Evolutionary conservation across 2,888 invertebrate genomes (phyloP).

Genomic region (Drosophila histrio): DNA sequence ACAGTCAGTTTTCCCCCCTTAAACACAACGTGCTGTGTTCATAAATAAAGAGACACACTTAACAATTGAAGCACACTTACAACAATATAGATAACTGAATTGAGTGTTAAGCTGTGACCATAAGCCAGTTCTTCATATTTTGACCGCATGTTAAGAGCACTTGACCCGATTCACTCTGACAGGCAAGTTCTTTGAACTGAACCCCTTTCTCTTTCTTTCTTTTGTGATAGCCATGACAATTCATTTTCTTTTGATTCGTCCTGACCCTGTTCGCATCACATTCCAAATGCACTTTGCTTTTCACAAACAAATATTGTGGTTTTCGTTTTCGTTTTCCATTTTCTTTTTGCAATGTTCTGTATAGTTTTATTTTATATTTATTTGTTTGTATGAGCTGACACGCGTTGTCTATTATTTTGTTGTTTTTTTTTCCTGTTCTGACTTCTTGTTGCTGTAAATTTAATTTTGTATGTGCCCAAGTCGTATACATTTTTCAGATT

Average conservation of each 20-base stretch:
- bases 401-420: slow-evolving; percentile 33
- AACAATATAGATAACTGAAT: slow-evolving; percentile 4
- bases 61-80: not conserved
- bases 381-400: slow-evolving; percentile 43
- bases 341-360: slow-evolving; percentile 15
- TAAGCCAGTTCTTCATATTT: slow-evolving; percentile 2
- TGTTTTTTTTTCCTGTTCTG: slow-evolving; percentile 7
- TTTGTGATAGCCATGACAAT: slow-evolving; percentile 24
- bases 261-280: slow-evolving; percentile 13
- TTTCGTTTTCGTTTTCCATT: slow-evolving; percentile 9
- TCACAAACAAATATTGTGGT: slow-evolving; percentile 4
- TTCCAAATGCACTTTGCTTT: slow-evolving; percentile 54
- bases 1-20: not conserved
- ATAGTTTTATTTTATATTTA: slow-evolving; percentile 17
- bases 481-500: slow-evolving; percentile 71
- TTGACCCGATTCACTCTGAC: slow-evolving; percentile 41
- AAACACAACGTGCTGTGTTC: no score
- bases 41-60: not conserved
- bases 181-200: slow-evolving; percentile 12
- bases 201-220: not conserved
- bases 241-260: slow-evolving; percentile 11
- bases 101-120: not conserved
- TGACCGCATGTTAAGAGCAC: slow-evolving; percentile 18
- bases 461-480: slow-evolving; percentile 63
- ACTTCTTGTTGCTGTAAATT: slow-evolving; percentile 43